Evolutionary conservation across 2,797 vertebrate genomes (phyloP).

Genomic region (Pelodytes ibericus): DNA sequence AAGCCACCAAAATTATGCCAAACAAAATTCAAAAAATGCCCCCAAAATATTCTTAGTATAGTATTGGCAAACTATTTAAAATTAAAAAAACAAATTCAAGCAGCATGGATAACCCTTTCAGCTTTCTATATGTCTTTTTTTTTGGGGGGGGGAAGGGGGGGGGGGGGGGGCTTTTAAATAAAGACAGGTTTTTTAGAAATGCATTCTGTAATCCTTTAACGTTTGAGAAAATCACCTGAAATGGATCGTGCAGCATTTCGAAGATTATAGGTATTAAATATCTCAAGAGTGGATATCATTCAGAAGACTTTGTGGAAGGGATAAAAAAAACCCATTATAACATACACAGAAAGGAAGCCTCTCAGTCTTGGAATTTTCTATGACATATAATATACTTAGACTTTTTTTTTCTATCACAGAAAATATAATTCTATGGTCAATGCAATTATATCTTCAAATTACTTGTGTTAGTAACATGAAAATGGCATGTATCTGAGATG

Average conservation of each 20-base stretch:
- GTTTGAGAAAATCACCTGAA: background rate
- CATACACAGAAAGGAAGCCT: background rate
- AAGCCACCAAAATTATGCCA: no score
- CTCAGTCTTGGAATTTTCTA: background rate
- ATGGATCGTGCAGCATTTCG: background rate
- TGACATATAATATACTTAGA: no score
- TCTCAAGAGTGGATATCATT: background rate
- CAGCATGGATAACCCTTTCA: background rate
- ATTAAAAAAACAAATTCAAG: background rate
- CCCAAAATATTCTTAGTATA: no score
- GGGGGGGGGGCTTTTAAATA: no score
- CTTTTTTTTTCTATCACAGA: no score
- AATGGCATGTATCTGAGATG: no score
- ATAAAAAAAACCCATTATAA: background rate
- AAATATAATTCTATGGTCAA: no score
- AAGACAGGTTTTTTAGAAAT: background rate
- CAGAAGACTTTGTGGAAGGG: background rate
- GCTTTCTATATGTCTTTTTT: background rate
- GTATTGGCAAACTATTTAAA: no score
- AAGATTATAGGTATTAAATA: slow-evolving; percentile 2
- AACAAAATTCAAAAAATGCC: no score
- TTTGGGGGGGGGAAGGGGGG: no score
- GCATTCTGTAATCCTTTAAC: background rate
- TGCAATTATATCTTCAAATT: no score
- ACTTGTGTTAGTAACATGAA: no score